Percentiles rank a stretch among this genome's conserved stretches.
Conservation (phyloP, 1,140 invertebrate species). For the Drosophila aff. region DNA sequence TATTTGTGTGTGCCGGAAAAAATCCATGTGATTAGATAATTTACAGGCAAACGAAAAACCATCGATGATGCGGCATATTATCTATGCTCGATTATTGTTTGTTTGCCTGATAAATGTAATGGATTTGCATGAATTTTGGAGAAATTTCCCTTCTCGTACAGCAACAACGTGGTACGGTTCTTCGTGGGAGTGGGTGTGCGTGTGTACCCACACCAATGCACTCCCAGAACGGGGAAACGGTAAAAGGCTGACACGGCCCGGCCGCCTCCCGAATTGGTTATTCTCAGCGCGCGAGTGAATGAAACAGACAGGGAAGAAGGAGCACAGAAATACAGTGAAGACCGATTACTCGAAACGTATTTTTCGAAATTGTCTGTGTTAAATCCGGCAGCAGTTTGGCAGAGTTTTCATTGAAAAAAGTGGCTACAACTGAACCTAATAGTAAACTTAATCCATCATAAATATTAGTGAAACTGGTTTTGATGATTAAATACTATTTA, state of each 20-base stretch:
- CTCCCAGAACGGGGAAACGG: constrained; percentile 7
- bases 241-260: constrained; percentile 20
- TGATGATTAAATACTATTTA: background rate
- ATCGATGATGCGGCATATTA: constrained; percentile 32
- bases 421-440: too few species aligned
- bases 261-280: constrained; percentile 21
- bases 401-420: too few species aligned
- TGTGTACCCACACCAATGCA: background rate
- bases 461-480: background rate
- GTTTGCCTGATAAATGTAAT: constrained; percentile 29
- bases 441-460: background rate
- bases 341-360: background rate
- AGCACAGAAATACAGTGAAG: constrained; percentile 10
- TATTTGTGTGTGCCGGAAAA: constrained; percentile 32
- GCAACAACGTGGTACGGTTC: constrained; percentile 30
- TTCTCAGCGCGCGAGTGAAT: constrained; percentile 31
- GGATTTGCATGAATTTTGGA: constrained; percentile 23
- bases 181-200: background rate
- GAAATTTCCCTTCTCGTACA: constrained; percentile 7
- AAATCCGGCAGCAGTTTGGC: too few species aligned
- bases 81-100: constrained; percentile 33
- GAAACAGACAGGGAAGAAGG: constrained; percentile 13
- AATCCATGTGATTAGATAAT: constrained; percentile 75
- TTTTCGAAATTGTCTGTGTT: background rate
- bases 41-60: constrained; percentile 48